A percentile compares a stretch with the other conserved stretches of the same genome.
Conservation (phyloP, 2,797 vertebrate species). For the Pogoniulus pusillus region DNA sequence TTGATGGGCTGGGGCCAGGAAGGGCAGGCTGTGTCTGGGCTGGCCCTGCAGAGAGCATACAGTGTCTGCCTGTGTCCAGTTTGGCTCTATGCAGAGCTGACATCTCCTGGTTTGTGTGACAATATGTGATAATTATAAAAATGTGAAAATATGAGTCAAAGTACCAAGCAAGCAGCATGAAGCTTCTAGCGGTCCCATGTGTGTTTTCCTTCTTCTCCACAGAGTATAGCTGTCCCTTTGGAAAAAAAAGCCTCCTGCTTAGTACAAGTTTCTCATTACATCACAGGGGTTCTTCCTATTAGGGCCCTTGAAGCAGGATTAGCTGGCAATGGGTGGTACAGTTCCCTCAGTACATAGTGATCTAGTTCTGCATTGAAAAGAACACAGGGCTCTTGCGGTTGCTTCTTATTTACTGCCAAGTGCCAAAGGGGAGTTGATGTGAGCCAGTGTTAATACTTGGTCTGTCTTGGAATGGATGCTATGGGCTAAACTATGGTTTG, state of each 20-base stretch:
- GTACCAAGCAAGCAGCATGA: not conserved
- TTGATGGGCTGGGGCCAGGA: not conserved
- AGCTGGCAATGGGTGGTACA: conserved; percentile 39
- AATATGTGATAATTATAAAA: conserved; percentile 52
- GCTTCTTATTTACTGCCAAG: conserved; percentile 46
- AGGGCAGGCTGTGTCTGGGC: not conserved
- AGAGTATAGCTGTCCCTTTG: not conserved
- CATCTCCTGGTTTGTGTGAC: not conserved
- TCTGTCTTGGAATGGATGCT: not conserved
- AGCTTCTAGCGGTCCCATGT: not conserved
- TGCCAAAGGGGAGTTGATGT: not conserved
- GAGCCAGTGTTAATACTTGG: not conserved
- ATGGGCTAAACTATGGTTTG: not conserved
- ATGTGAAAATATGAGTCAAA: conserved; percentile 17
- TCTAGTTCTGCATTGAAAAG: conserved; percentile 15
- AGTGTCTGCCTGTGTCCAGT: not conserved
- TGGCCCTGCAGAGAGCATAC: not conserved
- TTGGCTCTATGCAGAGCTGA: conserved; percentile 17
- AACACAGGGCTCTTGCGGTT: conserved; percentile 16
- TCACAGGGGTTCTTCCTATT: conserved; percentile 1
- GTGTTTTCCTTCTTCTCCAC: not conserved
- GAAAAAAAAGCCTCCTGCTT: conserved; percentile 14
- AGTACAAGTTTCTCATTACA: conserved; percentile 32
- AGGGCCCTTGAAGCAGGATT: conserved; percentile 26
- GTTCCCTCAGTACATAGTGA: conserved; percentile 58